Evolutionary conservation across 1,140 invertebrate species (phyloP), one percentile per base, ranked within the genome.

Genomic region (Chionoecetes opilio): DNA sequence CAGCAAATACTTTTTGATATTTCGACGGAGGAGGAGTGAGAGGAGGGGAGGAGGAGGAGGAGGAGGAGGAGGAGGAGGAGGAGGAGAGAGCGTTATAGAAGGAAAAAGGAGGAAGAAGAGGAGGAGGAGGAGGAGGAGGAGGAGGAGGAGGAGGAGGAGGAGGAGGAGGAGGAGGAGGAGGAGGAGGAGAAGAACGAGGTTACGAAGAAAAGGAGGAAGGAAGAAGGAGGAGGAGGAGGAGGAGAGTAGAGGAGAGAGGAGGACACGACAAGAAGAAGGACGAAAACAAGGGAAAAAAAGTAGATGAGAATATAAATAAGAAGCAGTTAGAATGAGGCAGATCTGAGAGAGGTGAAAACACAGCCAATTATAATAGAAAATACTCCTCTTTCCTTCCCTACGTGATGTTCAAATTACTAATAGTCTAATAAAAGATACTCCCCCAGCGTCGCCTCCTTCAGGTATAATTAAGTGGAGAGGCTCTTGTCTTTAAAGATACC

Each of bases 101-200:
- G 53, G 53, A 9, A 21, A n/a, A 21, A 63, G 53, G 21, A 9
- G 63, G n/a, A 26, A 21, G 21, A 75, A 8, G 63, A 75, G 63
- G 63, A 75, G 63, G 63, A 75, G 63, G 63, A 75, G 63, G 63
- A 75, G 63, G n/a, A n/a, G 21, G n/a, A n/a, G 63, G n/a, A 75
- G 63, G 63, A 26, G 21, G n/a, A 75, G 63, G n/a, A 26, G 63
- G n/a, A 26, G 21, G n/a, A 75, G 63, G 63, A n/a, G n/a, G 21
- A 75, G 63, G n/a, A 26, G 63, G n/a, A 75, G 1, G 63, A 75
- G 63, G 8, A 75, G 8, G 63, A n/a, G 21, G 5, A 75, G 26
- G 21, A 3, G n/a, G 63, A 75, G 21, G 21, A 21, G 8, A 21
- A 75, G 26, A 26, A 75, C 26, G 63, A n/a, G 26, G 63, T n/a